Base-by-base conservation (phyloP, 2,797 vertebrate species). In the Alosa sapidissima region DNA sequence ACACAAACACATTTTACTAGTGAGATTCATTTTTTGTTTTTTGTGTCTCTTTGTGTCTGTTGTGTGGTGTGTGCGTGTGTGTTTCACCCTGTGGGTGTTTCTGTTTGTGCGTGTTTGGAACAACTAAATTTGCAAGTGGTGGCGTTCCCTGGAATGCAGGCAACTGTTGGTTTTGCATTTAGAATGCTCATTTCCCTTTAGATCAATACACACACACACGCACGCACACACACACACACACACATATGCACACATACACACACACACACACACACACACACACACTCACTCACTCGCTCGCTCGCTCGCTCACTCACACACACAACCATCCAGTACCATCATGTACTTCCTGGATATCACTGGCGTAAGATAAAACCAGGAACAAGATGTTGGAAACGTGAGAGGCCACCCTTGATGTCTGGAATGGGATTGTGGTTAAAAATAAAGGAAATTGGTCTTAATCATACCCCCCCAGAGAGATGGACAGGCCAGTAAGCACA, bases 401-500 rank as follows among this genome's bases (percentile, higher is more conserved):
- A 86, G 84, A 45, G 52, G 62, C 62, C 85, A 62, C 58, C 65
- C 68, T 85, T 85, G 68, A 55, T 83, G 47, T 86, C 81, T 14
- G 52, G n/a, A 82, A 87, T 84, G 82, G 51, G 84, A 86, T 68
- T 88, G 85, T 83, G 55, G 83, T 85, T 85, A 87, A 87, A 89
- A 89, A 86, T 84, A 84, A 87, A 87, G 83, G 86, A 83, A 86
- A 86, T 85, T 54, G n/a, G 58, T 85, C 85, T 84, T 86, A 88
- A 90, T 92, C 82, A 88, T 4, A 0, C 28, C 11, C 65, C 24
- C 65, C 28, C 85, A 84, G 68, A 88, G 85, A 81, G 86, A 90
- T 90, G 68, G 86, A 87, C 86, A 90, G 87, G 87, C 60, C 86
- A 87, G 86, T 86, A 90, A 89, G 81, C 89, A 87, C 83, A 84